Evolutionary conservation across 1,140 invertebrate genomes (phyloP).

Genomic region (Drosophila mojavensis): DNA sequence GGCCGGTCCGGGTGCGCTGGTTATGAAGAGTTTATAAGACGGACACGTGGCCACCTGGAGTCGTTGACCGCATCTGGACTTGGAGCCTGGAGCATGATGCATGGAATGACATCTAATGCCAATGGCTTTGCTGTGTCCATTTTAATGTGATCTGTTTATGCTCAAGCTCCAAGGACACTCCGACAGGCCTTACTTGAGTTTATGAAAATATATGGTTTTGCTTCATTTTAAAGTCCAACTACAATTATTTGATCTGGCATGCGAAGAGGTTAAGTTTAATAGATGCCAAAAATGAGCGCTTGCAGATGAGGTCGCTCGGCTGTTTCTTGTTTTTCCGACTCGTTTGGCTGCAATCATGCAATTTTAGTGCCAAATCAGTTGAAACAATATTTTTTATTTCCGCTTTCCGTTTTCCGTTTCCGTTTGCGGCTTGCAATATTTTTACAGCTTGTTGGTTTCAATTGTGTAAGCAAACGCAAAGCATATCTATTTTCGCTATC

Average conservation of each 20-base stretch:
- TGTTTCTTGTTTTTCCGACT: slow-evolving; percentile 33
- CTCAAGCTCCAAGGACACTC: background rate
- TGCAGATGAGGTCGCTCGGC: slow-evolving; percentile 9
- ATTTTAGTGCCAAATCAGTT: slow-evolving; percentile 76
- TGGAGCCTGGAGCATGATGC: background rate
- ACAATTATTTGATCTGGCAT: too few relatives aligned
- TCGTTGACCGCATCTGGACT: slow-evolving; percentile 15
- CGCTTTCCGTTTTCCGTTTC: slow-evolving; percentile 42
- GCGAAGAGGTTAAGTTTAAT: too few relatives aligned
- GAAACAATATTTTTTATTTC: slow-evolving; percentile 79
- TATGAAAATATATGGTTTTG: too few relatives aligned
- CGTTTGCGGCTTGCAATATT: slow-evolving; percentile 66
- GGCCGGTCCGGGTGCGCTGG: background rate
- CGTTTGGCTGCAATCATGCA: slow-evolving; percentile 64
- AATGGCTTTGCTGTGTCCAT: background rate
- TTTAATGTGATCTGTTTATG: slow-evolving; percentile 1
- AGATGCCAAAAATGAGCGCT: background rate
- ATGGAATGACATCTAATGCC: background rate
- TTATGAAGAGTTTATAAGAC: slow-evolving; percentile 56
- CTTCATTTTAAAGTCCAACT: too few relatives aligned
- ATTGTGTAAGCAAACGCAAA: background rate
- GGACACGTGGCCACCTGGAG: slow-evolving; percentile 23
- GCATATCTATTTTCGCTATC: slow-evolving; percentile 52
- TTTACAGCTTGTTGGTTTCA: slow-evolving; percentile 13
- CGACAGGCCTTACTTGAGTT: too few relatives aligned